Conservation (phyloP, 2,888 invertebrate genomes). For the Leptopilina myrica region DNA sequence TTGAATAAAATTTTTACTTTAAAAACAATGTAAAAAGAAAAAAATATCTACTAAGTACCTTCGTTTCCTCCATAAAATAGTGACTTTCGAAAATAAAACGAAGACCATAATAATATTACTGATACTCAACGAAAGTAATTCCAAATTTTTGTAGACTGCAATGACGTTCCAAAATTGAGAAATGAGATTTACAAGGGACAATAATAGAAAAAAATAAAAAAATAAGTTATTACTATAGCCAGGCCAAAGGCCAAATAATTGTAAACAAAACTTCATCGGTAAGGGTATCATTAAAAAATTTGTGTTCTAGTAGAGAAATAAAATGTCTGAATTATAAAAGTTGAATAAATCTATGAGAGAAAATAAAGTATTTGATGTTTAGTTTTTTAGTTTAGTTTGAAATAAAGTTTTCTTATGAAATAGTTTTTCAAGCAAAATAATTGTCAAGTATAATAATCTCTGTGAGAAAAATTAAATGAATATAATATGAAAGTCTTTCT, state of each 20-base stretch:
- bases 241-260: background rate
- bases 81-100: background rate
- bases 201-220: background rate
- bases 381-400: too few relatives aligned
- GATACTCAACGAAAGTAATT: background rate
- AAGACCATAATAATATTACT: background rate
- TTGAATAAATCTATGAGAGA: too few relatives aligned
- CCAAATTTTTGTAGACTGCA: background rate
- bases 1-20: too few relatives aligned
- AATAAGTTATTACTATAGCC: background rate
- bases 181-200: background rate
- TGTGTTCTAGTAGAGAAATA: too few relatives aligned
- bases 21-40: too few relatives aligned
- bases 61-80: background rate
- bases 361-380: too few relatives aligned
- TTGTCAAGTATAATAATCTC: too few relatives aligned
- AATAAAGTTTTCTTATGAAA: too few relatives aligned
- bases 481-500: too few relatives aligned
- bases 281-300: background rate
- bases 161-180: background rate
- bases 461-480: too few relatives aligned
- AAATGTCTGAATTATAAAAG: too few relatives aligned
- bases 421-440: too few relatives aligned
- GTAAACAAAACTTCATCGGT: background rate
- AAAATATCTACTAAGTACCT: background rate